Percentiles rank a stretch among this genome's conserved stretches.
Evolutionary conservation across 2,113 vertebrate genomes (phyloP).

Genomic region (Muntiacus reevesi): DNA sequence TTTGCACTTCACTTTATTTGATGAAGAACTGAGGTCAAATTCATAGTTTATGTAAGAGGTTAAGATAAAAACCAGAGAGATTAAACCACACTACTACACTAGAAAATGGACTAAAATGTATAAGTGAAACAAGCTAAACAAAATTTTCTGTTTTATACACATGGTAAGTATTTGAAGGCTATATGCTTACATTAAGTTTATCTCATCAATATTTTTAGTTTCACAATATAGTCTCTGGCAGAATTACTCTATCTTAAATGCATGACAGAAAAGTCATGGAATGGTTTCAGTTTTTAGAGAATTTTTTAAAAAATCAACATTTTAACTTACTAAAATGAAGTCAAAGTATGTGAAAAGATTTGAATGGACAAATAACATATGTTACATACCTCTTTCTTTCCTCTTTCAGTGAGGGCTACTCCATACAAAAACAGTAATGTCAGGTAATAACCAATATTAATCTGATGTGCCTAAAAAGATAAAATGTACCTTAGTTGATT

Average conservation of each 20-base stretch:
- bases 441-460: constrained; percentile 71
- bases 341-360: neutral
- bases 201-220: neutral
- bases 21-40: neutral
- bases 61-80: constrained; percentile 20
- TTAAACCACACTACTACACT: neutral
- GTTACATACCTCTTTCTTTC: constrained; percentile 68
- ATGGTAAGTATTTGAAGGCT: neutral
- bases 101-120: neutral
- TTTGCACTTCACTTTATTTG: neutral
- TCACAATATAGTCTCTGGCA: neutral
- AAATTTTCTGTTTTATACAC: neutral
- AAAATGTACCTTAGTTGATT: constrained; percentile 6
- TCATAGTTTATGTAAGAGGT: neutral
- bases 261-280: neutral
- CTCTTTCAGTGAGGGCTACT: constrained; percentile 71
- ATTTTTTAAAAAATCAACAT: neutral
- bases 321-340: constrained; percentile 27
- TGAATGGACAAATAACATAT: neutral
- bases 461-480: constrained; percentile 68
- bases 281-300: constrained; percentile 4
- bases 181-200: neutral
- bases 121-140: neutral
- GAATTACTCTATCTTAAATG: constrained; percentile 4
- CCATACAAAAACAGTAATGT: constrained; percentile 73